Evolutionary conservation across 2,797 vertebrate species (phyloP), one percentile per base, ranked within the genome.

Genomic region (Chelidonichthys spinosus): DNA sequence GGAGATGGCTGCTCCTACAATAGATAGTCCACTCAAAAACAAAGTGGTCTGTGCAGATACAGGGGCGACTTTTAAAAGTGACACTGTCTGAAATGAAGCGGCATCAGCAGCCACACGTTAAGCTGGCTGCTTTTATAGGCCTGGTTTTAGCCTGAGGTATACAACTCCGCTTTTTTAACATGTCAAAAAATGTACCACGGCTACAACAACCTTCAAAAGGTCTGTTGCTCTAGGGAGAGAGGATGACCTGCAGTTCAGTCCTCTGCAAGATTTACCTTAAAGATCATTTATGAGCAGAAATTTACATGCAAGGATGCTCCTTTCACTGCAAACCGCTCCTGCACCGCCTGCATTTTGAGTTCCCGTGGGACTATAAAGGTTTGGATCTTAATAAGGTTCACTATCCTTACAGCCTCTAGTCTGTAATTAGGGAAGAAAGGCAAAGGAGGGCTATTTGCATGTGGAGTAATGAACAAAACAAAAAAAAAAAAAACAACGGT

Each of bases 21-120:
- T 73, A 88, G 87, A 89, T 63, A 80, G 89, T 70, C 83, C 89
- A 88, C 90, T 91, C 77, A 56, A 72, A 79, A 90, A 76, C 80
- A 79, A 90, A 90, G 84, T 86, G 86, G 36, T 43, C 74, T 35
- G 35, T 60, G 66, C 70, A 87, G 85, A 90, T 84, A 85, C 59
- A 65, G 67, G 43, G 78, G 70, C 61, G 61, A 59, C 78, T 83
- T 82, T 69, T 49, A 44, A 79, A 84, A 83, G 59, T 86, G 69
- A 77, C 44, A 7, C 73, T 14, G 82, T 85, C 67, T 88, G 80
- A 87, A 87, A 84, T 69, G 52, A 87, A 85, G 75, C 15, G 64
- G 42, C 76, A 81, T 71, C 74, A 6, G 47, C 55, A 62, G 65
- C 63, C 69, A 74, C 43, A 44, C 35, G 33, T 67, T 52, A n/a